phyloP scores from a whole-genome alignment of 1,140 invertebrate genomes.

The Psix sp. region DNA sequence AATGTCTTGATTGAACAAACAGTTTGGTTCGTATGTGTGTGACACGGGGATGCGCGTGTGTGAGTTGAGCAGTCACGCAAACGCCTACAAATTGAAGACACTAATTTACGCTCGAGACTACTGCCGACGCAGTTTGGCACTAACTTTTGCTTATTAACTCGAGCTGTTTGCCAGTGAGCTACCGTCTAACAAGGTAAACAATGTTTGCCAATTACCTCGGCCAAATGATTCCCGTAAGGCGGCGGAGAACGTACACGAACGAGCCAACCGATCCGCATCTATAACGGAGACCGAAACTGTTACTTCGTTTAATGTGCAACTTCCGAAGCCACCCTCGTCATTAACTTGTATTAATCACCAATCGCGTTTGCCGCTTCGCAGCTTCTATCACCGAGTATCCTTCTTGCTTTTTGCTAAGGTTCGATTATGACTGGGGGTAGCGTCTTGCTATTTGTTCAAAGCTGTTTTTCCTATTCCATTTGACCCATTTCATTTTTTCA shows the following conservation, averaged over 20 bases:
- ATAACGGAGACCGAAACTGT: slow-evolving; percentile 37
- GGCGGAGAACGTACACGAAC: slow-evolving; percentile 23
- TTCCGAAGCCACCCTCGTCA: slow-evolving; percentile 28
- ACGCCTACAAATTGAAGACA: slow-evolving; percentile 75
- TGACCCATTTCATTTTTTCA: no score
- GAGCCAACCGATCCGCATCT: slow-evolving; percentile 44
- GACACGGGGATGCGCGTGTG: neutral
- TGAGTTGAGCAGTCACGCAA: slow-evolving; percentile 67
- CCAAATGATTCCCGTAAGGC: slow-evolving; percentile 72
- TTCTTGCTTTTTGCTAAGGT: neutral
- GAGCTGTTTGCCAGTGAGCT: slow-evolving; percentile 71
- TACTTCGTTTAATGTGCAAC: slow-evolving; percentile 28
- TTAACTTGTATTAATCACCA: slow-evolving; percentile 36
- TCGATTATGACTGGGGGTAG: no score
- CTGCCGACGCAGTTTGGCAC: slow-evolving; percentile 46
- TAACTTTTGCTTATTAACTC: slow-evolving; percentile 73
- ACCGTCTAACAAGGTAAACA: slow-evolving; percentile 75
- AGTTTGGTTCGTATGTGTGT: neutral
- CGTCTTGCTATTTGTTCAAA: no score
- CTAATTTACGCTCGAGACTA: slow-evolving; percentile 71
- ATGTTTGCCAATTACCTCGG: slow-evolving; percentile 77
- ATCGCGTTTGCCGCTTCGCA: no score
- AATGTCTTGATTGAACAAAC: slow-evolving; percentile 26
- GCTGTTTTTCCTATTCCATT: no score
- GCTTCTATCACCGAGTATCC: neutral